phyloP scores from a whole-genome alignment of 2,113 vertebrate species.

The Pelecanus crispus region DNA sequence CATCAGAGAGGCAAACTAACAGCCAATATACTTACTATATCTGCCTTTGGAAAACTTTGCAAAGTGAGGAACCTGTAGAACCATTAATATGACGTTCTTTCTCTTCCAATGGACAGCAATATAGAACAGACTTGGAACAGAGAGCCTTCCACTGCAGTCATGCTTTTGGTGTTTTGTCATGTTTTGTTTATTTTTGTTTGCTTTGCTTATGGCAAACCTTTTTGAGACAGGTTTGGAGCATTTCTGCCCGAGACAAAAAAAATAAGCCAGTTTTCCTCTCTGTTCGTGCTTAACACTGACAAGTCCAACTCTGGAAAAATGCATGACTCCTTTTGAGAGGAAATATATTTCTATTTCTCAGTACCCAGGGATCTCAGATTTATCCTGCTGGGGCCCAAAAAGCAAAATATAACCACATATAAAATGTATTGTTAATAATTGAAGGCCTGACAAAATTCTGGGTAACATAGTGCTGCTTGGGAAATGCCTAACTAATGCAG shows the following conservation, averaged over 20 bases:
- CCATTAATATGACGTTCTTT: background rate
- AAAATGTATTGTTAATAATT: background rate
- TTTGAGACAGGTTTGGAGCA: background rate
- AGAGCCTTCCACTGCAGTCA: background rate
- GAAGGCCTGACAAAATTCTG: background rate
- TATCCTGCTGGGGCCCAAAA: background rate
- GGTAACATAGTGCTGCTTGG: background rate
- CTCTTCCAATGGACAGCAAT: background rate
- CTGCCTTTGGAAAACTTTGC: background rate
- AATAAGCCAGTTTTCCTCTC: background rate
- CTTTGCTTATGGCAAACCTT: background rate
- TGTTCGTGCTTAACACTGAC: background rate
- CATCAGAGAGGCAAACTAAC: background rate
- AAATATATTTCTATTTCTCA: background rate
- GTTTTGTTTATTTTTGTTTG: background rate
- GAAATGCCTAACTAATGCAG: background rate
- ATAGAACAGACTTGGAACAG: background rate
- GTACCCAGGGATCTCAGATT: background rate
- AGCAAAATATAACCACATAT: background rate
- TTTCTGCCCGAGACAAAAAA: background rate
- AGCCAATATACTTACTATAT: background rate
- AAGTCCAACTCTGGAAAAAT: background rate
- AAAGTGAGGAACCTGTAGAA: background rate
- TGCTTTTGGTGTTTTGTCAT: rapidly evolving
- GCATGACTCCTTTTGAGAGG: background rate